These are phyloP conservation scores for Margarornis squamiger DNA, from an alignment of 2,797 vertebrate species.

Conservation along the genomic window DNA sequence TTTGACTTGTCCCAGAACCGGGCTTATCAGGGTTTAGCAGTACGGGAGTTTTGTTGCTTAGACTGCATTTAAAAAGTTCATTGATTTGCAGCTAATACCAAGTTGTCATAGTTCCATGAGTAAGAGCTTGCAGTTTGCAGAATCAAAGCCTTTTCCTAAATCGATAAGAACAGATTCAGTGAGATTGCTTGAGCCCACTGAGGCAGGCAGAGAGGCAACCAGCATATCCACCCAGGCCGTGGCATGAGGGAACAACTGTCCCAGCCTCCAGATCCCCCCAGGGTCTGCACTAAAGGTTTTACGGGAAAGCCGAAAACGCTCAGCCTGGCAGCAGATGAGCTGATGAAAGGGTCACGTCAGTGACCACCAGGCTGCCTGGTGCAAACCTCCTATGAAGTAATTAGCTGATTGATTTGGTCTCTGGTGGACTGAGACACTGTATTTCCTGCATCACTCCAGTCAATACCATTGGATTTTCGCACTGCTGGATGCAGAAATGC, in stretches of 20 bases:
- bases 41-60: slow-evolving; percentile 69
- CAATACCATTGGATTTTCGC: background rate
- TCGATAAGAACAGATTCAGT: slow-evolving; percentile 74
- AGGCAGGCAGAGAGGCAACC: slow-evolving; percentile 7
- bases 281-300: background rate
- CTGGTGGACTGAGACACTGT: background rate
- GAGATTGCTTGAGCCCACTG: slow-evolving; percentile 48
- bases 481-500: background rate
- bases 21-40: slow-evolving; percentile 77
- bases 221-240: background rate
- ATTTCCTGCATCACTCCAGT: background rate
- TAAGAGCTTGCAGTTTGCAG: slow-evolving; percentile 73
- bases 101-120: slow-evolving; percentile 81
- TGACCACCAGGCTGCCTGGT: background rate
- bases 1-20: slow-evolving; percentile 63
- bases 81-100: slow-evolving; percentile 82
- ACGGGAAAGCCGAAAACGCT: background rate
- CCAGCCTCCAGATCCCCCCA: background rate
- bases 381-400: background rate
- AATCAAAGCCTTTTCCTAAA: slow-evolving; percentile 80
- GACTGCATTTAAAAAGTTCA: slow-evolving; percentile 79
- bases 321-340: background rate
- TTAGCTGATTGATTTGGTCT: background rate
- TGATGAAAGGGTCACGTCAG: background rate
- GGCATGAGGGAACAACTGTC: background rate